These are phyloP conservation scores for Drosophila bifasciata DNA, from an alignment of 1,140 invertebrate genomes.

Conservation along the genomic window DNA sequence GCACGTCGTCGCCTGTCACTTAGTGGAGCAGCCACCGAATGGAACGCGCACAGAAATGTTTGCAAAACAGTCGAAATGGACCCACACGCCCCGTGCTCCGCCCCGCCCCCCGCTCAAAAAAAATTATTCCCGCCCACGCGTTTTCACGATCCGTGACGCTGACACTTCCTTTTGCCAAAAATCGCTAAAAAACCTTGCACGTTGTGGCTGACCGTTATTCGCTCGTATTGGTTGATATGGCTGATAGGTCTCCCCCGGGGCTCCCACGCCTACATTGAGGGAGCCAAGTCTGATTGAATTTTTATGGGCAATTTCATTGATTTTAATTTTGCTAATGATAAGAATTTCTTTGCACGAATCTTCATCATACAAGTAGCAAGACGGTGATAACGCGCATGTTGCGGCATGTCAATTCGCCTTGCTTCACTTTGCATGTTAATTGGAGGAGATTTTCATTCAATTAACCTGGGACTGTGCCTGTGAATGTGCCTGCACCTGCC, in stretches of 20 bases:
- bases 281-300: conserved; percentile 71
- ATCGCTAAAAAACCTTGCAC: conserved; percentile 29
- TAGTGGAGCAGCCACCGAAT: conserved; percentile 55
- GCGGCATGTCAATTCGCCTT: conserved; percentile 76
- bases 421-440: conserved; percentile 62
- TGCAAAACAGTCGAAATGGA: conserved; percentile 9
- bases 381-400: conserved; percentile 59
- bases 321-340: conserved; percentile 83
- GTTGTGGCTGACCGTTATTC: conserved; percentile 74
- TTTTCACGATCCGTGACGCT: background rate
- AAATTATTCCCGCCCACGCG: conserved; percentile 23
- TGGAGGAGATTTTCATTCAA: conserved; percentile 59
- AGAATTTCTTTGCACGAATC: conserved; percentile 75
- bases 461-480: conserved; percentile 30
- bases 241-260: too few relatives aligned
- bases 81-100: background rate
- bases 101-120: too few relatives aligned
- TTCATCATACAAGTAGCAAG: background rate
- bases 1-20: conserved; percentile 67
- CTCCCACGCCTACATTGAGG: conserved; percentile 54
- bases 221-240: too few relatives aligned
- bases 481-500: background rate
- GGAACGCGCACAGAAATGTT: conserved; percentile 54
- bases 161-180: conserved; percentile 7
- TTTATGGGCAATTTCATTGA: conserved; percentile 82